Percentiles rank a stretch among this genome's conserved stretches.
These are phyloP conservation scores for Drosophila infuscata DNA, from an alignment of 2,888 invertebrate species.

Conservation along the genomic window DNA sequence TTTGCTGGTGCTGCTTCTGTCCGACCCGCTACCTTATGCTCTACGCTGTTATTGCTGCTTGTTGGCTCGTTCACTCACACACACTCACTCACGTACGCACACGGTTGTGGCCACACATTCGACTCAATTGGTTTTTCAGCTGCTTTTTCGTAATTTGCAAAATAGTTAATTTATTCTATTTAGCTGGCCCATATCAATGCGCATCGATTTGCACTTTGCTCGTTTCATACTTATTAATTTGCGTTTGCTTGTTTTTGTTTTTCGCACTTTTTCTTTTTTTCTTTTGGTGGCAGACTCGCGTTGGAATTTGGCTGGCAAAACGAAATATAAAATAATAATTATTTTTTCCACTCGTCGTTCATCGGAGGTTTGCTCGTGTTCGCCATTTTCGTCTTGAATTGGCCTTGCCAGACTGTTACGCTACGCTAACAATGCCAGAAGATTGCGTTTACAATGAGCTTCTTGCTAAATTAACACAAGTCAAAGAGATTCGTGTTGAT, in stretches of 20 bases:
- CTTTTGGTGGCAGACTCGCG: constrained; percentile 56
- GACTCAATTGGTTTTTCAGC: constrained; percentile 68
- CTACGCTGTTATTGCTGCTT: constrained; percentile 38
- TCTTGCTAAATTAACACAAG: not conserved
- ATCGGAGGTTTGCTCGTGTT: constrained; percentile 80
- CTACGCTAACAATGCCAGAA: constrained; percentile 11
- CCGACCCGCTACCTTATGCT: constrained; percentile 53
- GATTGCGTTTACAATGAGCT: not conserved
- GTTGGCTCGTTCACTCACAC: constrained; percentile 49
- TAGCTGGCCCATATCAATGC: constrained; percentile 45
- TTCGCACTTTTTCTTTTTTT: constrained; percentile 45
- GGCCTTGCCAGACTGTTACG: constrained; percentile 60
- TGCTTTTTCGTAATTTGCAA: constrained; percentile 73
- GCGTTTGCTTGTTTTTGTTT: constrained; percentile 37
- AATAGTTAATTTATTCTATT: constrained; percentile 72
- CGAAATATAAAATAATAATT: constrained; percentile 84
- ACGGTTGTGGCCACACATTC: constrained; percentile 52
- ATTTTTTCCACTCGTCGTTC: constrained; percentile 83
- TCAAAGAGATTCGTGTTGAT: rapidly evolving
- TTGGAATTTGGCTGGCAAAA: constrained; percentile 83
- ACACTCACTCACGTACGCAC: constrained; percentile 51
- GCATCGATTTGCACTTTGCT: constrained; percentile 56
- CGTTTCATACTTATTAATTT: constrained; percentile 52
- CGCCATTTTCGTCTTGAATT: constrained; percentile 75
- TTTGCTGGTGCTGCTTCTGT: constrained; percentile 40